Conservation (phyloP, 2,797 vertebrate genomes). For the Echeneis naucrates region DNA sequence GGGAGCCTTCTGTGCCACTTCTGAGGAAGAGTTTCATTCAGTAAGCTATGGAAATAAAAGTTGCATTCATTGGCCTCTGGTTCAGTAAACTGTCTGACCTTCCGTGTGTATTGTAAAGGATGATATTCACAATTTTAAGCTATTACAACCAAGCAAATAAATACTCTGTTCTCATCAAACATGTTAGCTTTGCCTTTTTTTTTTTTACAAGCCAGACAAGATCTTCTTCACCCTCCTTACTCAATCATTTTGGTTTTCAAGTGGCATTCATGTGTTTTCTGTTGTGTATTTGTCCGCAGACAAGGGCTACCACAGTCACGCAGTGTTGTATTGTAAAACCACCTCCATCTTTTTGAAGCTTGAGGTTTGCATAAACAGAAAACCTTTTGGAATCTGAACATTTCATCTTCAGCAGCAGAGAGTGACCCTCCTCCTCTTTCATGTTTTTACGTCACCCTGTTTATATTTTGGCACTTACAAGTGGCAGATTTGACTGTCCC, state of each 20-base stretch:
- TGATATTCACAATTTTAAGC: constrained; percentile 23
- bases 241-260: constrained; percentile 2
- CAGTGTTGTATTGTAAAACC: neutral
- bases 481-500: constrained; percentile 37
- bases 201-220: neutral
- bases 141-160: constrained; percentile 48
- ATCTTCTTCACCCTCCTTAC: neutral
- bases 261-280: neutral
- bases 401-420: constrained; percentile 16
- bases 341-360: constrained; percentile 40
- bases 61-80: constrained; percentile 14
- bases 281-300: constrained; percentile 9
- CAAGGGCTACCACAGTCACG: too few relatives aligned
- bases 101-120: constrained; percentile 34
- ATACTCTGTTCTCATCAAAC: constrained; percentile 28
- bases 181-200: constrained; percentile 4
- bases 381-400: constrained; percentile 43
- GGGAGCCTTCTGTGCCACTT: constrained; percentile 40
- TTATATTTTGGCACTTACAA: constrained; percentile 44
- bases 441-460: constrained; percentile 36
- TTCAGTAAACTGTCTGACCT: constrained; percentile 9
- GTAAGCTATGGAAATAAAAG: constrained; percentile 20
- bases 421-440: constrained; percentile 24
- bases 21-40: constrained; percentile 10
- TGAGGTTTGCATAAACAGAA: constrained; percentile 33